Conservation (phyloP, 2,888 invertebrate genomes). For the Acanthosepion pharaonis region DNA sequence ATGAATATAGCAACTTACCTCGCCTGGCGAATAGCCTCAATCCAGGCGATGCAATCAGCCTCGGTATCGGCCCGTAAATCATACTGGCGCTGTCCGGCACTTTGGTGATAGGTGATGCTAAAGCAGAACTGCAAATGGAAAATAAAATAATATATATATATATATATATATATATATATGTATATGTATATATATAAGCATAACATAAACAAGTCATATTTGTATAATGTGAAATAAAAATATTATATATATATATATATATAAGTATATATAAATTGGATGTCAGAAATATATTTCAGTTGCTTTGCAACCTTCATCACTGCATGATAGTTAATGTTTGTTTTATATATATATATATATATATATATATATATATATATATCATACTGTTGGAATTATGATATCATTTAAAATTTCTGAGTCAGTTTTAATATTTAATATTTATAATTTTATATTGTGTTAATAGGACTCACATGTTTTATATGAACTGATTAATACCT, state of each 20-base stretch:
- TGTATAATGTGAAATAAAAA: background rate
- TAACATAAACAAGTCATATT: background rate
- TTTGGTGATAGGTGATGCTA: constrained; percentile 86
- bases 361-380: too few species aligned
- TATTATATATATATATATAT: background rate
- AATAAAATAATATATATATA: constrained; percentile 39
- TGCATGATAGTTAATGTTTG: too few species aligned
- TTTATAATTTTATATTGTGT: too few species aligned
- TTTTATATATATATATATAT: too few species aligned
- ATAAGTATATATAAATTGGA: too few species aligned
- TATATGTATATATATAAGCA: background rate
- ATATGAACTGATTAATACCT: too few species aligned
- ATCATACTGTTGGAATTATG: too few species aligned
- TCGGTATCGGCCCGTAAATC: constrained; percentile 89
- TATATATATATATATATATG: background rate
- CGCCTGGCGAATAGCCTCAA: constrained; percentile 89
- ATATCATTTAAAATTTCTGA: too few species aligned
- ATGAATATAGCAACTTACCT: constrained; percentile 79
- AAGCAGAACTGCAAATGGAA: constrained; percentile 85
- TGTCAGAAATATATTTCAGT: too few species aligned
- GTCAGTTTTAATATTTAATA: too few species aligned
- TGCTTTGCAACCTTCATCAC: too few species aligned
- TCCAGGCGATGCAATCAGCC: constrained; percentile 91
- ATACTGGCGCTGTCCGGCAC: constrained; percentile 89
- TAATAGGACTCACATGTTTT: too few species aligned